Evolutionary conservation across 2,797 vertebrate species (phyloP).

Genomic region (Masticophis lateralis): DNA sequence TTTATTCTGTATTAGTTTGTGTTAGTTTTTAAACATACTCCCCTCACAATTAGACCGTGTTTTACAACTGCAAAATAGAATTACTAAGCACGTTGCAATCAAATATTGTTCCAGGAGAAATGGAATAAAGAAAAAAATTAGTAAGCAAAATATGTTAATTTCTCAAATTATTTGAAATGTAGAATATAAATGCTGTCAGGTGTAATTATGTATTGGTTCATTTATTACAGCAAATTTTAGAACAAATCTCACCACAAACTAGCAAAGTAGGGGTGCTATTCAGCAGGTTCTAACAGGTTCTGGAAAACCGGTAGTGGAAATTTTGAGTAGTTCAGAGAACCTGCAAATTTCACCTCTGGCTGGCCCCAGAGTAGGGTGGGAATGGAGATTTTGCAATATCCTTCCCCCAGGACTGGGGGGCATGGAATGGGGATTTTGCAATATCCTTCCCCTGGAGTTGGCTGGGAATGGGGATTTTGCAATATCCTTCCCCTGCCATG

Average conservation of each 20-base stretch:
- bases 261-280: background rate
- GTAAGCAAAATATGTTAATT: constrained; percentile 50
- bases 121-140: constrained; percentile 22
- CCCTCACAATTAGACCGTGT: constrained; percentile 57
- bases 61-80: constrained; percentile 55
- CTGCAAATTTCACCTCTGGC: no score
- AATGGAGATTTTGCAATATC: no score
- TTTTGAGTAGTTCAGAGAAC: no score
- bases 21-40: constrained; percentile 29
- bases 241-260: background rate
- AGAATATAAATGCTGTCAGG: constrained; percentile 28
- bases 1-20: background rate
- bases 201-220: background rate
- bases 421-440: no score
- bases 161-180: constrained; percentile 44
- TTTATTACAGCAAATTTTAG: background rate
- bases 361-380: no score
- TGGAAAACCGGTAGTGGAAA: no score
- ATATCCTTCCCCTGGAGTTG: no score
- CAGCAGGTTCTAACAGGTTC: no score
- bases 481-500: no score
- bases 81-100: constrained; percentile 51
- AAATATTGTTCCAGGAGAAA: constrained; percentile 50
- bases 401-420: no score
- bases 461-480: no score